phyloP scores from a whole-genome alignment of 2,797 vertebrate genomes.

The Melanotaenia nigrans region DNA sequence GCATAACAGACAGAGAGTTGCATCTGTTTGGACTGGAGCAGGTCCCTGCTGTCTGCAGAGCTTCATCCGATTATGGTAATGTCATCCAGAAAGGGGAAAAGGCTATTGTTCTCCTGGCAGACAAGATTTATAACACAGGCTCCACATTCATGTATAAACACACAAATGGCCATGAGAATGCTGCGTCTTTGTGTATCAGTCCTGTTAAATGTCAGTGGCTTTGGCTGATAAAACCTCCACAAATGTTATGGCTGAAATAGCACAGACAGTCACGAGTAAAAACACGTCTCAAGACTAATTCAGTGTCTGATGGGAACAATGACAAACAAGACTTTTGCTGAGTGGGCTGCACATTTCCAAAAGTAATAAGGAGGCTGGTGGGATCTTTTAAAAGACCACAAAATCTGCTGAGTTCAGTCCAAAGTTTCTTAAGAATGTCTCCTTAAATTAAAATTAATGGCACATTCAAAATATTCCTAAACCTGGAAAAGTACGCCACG shows the following conservation, averaged over 20 bases:
- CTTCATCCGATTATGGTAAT: conserved; percentile 66
- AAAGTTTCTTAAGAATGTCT: not conserved
- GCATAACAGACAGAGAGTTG: conserved; percentile 20
- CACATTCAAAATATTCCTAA: not conserved
- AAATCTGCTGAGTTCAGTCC: conserved; percentile 13
- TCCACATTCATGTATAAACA: conserved; percentile 26
- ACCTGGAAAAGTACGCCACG: not conserved
- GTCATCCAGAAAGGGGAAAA: conserved; percentile 45
- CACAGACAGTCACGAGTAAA: not conserved
- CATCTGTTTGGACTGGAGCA: conserved; percentile 37
- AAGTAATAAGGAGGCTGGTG: not conserved
- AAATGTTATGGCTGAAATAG: conserved; percentile 16
- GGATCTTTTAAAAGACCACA: conserved; percentile 1
- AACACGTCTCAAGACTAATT: conserved; percentile 8
- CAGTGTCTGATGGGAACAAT: conserved; percentile 25
- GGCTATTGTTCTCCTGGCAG: conserved; percentile 61
- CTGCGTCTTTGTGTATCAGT: conserved; percentile 37
- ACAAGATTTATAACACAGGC: conserved; percentile 64
- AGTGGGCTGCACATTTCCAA: conserved; percentile 8
- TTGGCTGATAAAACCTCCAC: conserved; percentile 26
- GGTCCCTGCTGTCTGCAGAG: conserved; percentile 31
- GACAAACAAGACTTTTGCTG: not conserved
- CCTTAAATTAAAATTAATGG: not conserved
- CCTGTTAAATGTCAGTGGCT: conserved; percentile 45
- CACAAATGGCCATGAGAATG: conserved; percentile 19